Evolutionary conservation across 2,888 invertebrate genomes (phyloP), one percentile per base, ranked within the genome.

Genomic region (Tubulanus polymorphus): DNA sequence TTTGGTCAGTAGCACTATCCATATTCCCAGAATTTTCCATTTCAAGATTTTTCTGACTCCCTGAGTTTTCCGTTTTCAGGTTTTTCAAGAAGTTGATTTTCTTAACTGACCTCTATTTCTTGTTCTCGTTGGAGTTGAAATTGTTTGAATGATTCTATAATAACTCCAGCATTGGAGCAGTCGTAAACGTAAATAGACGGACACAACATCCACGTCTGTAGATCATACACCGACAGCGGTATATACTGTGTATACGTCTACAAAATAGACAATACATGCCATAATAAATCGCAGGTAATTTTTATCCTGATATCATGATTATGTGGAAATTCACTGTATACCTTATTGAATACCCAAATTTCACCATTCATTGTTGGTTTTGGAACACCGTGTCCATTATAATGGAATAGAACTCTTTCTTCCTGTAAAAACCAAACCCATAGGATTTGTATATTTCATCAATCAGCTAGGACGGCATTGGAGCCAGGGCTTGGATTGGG

Each of bases 181-280:
- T 99, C 99, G 81, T 95, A 99, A 25, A 99, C 96, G 81, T 96
- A 99, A 62, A 99, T 94, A 51, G 96, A 96, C 0, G 99, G 99
- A 55, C 93, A 89, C 54, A 95, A 95, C 95, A 99, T 95, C 99
- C 99, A 99, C 47, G 90, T 88, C 84, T 99, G 97, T 57, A 99
- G 84, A 82, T 99, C 99, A 81, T 93, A 97, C 66, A 99, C 88
- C 53, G 96, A 97, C 72, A 99, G 82, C 47, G 99, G 99, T 81
- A 99, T 99, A 84, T 99, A 99, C 82, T 99, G 97, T 2, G 99
- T 99, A 80, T 93, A 99, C 32, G 88, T 90, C 88, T 93, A 82
- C 51, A 82, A 82, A 60, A 64, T 66, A 57, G 48, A 53, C n/a
- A n/a, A n/a, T 60, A 41, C 20, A 41, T 15, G 15, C 15, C 5